Evolutionary conservation across 2,888 invertebrate species (phyloP).

Genomic region (Spisula subtruncata): DNA sequence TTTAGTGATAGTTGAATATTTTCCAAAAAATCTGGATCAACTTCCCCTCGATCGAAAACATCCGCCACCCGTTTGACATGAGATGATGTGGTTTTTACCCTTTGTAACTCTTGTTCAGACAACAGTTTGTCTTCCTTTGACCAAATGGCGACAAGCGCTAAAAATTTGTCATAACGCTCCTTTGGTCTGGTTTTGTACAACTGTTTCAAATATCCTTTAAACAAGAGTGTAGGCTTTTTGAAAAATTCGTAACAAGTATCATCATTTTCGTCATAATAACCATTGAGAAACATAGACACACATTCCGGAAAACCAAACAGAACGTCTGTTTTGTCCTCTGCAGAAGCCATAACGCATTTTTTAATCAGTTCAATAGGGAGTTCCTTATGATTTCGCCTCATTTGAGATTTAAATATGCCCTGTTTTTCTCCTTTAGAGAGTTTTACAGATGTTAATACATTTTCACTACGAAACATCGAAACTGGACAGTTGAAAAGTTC

Average conservation of each 20-base stretch:
- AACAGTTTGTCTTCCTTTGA: conserved; percentile 42
- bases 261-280: conserved; percentile 12
- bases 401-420: conserved; percentile 32
- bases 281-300: conserved; percentile 43
- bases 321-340: conserved; percentile 10
- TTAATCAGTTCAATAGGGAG: background rate
- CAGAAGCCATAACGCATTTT: conserved; percentile 27
- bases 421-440: conserved; percentile 32
- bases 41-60: conserved; percentile 30
- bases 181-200: conserved; percentile 26
- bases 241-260: conserved; percentile 43
- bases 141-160: conserved; percentile 55
- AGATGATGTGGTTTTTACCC: background rate
- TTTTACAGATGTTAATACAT: conserved; percentile 23
- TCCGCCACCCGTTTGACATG: conserved; percentile 34
- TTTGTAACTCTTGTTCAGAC: conserved; percentile 27
- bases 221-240: conserved; percentile 28
- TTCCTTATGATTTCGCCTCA: background rate
- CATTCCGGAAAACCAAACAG: conserved; percentile 56
- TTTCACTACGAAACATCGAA: background rate
- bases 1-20: conserved; percentile 32
- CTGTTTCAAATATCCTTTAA: conserved; percentile 45
- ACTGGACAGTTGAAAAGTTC: background rate
- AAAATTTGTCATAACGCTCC: conserved; percentile 41
- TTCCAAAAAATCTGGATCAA: conserved; percentile 34